Evolutionary conservation across 2,888 invertebrate genomes (phyloP).

Genomic region (Phoenoteleia sp.): DNA sequence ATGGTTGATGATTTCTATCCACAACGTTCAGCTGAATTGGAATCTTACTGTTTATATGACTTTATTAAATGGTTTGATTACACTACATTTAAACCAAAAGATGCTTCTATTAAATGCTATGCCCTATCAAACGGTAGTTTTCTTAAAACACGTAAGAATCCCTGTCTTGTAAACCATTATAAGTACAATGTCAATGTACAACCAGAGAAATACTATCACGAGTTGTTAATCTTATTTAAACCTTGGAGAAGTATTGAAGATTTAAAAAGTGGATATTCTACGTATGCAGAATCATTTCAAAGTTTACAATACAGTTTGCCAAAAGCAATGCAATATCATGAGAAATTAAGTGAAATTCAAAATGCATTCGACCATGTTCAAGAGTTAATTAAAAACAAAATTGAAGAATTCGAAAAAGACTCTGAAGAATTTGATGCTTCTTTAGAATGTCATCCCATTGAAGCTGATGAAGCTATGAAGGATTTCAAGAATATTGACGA

Average conservation of each 20-base stretch:
- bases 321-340: slow-evolving; percentile 42
- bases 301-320: slow-evolving; percentile 20
- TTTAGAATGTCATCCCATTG: slow-evolving; percentile 59
- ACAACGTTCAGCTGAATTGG: slow-evolving; percentile 72
- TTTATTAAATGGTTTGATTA: slow-evolving; percentile 65
- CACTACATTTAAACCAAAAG: slow-evolving; percentile 20
- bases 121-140: background rate
- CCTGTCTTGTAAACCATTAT: slow-evolving; percentile 78
- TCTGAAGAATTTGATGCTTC: slow-evolving; percentile 40
- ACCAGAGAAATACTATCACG: slow-evolving; percentile 53
- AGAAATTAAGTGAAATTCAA: slow-evolving; percentile 43
- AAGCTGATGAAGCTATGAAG: slow-evolving; percentile 22
- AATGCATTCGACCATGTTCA: background rate
- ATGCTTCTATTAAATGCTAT: background rate
- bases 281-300: slow-evolving; percentile 35
- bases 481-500: slow-evolving; percentile 62
- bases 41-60: slow-evolving; percentile 62
- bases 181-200: slow-evolving; percentile 38
- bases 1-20: slow-evolving; percentile 74
- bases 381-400: background rate
- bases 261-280: slow-evolving; percentile 56
- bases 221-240: slow-evolving; percentile 60
- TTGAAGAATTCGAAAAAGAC: slow-evolving; percentile 19
- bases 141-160: slow-evolving; percentile 58
- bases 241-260: slow-evolving; percentile 58